These are phyloP conservation scores for Tachuris rubrigastra DNA, from an alignment of 2,113 vertebrate species.

Conservation along the genomic window DNA sequence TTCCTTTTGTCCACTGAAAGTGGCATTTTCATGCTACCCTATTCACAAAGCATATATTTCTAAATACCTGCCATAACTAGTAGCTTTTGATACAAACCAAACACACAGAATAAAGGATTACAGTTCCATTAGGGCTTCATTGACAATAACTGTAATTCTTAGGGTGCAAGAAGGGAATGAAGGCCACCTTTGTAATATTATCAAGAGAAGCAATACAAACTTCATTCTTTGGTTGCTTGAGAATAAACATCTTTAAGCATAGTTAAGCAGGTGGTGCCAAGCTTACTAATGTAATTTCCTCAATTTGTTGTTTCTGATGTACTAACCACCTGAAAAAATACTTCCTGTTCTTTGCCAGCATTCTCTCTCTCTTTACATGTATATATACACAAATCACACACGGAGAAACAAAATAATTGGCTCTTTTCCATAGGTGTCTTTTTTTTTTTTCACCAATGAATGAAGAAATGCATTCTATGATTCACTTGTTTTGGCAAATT, in stretches of 20 bases:
- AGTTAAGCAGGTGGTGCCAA: not conserved
- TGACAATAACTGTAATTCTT: not conserved
- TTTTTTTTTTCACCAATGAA: not conserved
- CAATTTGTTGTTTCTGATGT: not conserved
- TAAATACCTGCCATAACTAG: not conserved
- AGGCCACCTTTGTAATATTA: not conserved
- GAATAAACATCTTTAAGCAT: not conserved
- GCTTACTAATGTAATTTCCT: not conserved
- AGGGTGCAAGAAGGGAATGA: not conserved
- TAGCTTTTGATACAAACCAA: not conserved
- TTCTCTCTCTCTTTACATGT: not conserved
- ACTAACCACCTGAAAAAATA: constrained; percentile 19
- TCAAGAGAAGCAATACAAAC: not conserved
- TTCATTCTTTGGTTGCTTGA: not conserved
- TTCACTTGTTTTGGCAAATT: not conserved
- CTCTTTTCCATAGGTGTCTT: not conserved
- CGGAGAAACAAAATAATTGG: not conserved
- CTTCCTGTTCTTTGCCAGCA: not conserved
- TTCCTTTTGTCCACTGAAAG: not conserved
- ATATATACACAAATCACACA: not conserved
- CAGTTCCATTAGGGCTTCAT: not conserved
- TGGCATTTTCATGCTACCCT: not conserved
- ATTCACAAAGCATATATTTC: not conserved
- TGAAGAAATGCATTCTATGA: not conserved
- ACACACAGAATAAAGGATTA: not conserved